Percentiles rank a stretch among this genome's conserved stretches.
Evolutionary conservation across 2,113 vertebrate species (phyloP).

Genomic region (Catharus minimus): DNA sequence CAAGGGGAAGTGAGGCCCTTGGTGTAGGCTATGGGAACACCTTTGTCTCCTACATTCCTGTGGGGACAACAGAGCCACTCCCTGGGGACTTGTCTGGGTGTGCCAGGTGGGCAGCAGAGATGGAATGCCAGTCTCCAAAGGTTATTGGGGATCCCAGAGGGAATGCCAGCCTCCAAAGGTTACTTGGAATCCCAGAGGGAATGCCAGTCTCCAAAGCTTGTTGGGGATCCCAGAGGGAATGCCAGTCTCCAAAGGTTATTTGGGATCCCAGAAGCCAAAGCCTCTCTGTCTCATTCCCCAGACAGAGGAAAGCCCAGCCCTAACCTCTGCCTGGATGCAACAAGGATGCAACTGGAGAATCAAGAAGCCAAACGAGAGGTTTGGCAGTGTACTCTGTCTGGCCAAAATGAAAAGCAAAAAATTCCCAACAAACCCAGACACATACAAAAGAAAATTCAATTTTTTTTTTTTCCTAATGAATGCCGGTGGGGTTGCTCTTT

Average conservation of each 20-base stretch:
- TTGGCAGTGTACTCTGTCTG: background rate
- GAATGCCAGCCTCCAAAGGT: background rate
- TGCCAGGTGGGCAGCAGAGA: background rate
- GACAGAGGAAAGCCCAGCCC: background rate
- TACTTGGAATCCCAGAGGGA: fast-evolving
- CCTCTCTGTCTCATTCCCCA: fast-evolving
- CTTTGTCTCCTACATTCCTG: fast-evolving
- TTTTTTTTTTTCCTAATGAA: background rate
- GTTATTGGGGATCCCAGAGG: too few relatives aligned
- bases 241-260: background rate
- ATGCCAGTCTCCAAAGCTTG: background rate
- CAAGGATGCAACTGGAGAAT: background rate
- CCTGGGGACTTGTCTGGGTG: too few relatives aligned
- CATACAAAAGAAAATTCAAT: background rate
- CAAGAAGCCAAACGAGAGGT: background rate
- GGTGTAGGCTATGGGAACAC: background rate
- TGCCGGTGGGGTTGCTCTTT: slow-evolving; percentile 18
- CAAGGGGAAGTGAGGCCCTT: fast-evolving
- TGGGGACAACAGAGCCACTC: background rate
- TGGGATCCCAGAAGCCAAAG: background rate
- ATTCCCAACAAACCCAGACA: background rate
- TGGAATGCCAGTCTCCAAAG: background rate
- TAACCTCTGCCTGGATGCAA: background rate
- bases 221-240: background rate
- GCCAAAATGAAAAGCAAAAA: background rate